Evolutionary conservation across 2,888 invertebrate genomes (phyloP).

Genomic region (Parnassius glacialis): DNA sequence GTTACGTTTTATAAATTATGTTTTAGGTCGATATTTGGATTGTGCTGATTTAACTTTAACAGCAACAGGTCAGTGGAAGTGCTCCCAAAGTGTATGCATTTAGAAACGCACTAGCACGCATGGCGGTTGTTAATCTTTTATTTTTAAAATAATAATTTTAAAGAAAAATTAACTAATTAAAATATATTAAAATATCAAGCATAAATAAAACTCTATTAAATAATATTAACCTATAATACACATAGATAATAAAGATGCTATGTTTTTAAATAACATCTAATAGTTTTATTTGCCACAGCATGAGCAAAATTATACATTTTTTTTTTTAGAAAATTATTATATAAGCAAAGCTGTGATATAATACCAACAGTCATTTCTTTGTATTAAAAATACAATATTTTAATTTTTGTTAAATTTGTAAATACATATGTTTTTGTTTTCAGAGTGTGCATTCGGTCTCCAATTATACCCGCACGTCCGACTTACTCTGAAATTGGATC

Average conservation of each 20-base stretch:
- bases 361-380: too few species aligned
- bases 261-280: too few species aligned
- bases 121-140: constrained; percentile 8
- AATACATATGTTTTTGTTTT: constrained; percentile 22
- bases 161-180: constrained; percentile 1
- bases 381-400: too few species aligned
- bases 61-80: constrained; percentile 48
- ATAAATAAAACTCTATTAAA: too few species aligned
- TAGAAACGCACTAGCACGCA: constrained; percentile 28
- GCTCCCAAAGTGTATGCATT: constrained; percentile 35
- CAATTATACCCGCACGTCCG: constrained; percentile 88
- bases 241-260: too few species aligned
- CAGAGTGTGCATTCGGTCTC: constrained; percentile 91
- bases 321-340: neutral
- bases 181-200: neutral
- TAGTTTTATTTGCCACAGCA: neutral
- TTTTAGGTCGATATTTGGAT: constrained; percentile 69
- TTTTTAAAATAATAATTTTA: constrained; percentile 5
- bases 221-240: too few species aligned
- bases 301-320: neutral
- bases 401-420: neutral
- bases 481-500: constrained; percentile 83
- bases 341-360: too few species aligned
- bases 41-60: constrained; percentile 54
- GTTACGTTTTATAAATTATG: constrained; percentile 30